Conservation (phyloP, 2,113 vertebrate species). For the Illadopsis cleaveri region DNA sequence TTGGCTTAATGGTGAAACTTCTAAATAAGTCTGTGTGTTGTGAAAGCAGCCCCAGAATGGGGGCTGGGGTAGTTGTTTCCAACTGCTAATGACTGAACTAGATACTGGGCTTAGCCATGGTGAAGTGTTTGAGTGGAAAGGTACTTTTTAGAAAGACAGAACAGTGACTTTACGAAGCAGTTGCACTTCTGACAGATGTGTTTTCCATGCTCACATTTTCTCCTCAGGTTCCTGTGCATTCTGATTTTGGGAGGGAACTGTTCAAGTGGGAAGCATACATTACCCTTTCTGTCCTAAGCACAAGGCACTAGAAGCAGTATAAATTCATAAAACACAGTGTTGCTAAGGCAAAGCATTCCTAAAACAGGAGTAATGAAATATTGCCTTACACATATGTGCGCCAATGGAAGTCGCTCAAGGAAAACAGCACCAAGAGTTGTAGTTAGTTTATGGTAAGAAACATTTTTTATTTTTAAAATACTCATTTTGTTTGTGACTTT, state of each 20-base stretch:
- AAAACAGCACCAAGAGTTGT: neutral
- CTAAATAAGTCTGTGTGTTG: neutral
- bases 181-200: neutral
- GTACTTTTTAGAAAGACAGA: neutral
- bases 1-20: neutral
- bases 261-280: neutral
- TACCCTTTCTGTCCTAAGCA: neutral
- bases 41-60: neutral
- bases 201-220: slow-evolving; percentile 30
- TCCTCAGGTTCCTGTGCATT: neutral
- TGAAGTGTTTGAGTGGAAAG: neutral
- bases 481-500: neutral
- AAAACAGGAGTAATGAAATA: neutral
- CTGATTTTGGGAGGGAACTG: slow-evolving; percentile 31
- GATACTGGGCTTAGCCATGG: neutral
- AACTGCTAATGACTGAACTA: neutral
- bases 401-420: neutral
- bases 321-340: neutral
- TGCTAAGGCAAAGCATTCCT: neutral
- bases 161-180: neutral
- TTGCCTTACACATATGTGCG: neutral
- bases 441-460: slow-evolving; percentile 17
- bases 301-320: neutral
- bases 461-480: neutral
- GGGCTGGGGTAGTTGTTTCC: neutral